Conservation (phyloP, 1,140 invertebrate species). For the Hyposmocoma kahamanoa region DNA sequence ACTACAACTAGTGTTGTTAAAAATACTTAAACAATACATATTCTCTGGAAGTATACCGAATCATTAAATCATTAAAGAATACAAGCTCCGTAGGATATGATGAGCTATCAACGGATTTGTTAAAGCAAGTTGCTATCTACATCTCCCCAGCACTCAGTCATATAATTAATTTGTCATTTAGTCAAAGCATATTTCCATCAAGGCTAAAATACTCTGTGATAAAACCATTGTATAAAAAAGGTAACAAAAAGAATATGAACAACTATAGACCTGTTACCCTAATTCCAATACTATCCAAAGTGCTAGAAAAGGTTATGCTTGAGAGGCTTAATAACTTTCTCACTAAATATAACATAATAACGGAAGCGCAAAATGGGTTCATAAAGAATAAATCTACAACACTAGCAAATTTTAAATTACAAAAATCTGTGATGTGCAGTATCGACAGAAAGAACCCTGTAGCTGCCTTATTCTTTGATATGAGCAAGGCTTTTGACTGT, state of each 20-base stretch:
- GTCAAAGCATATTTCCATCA: not conserved
- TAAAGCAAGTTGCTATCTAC: not conserved
- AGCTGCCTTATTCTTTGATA: not conserved
- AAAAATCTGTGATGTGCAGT: not conserved
- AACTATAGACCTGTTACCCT: not conserved
- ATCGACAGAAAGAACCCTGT: not conserved
- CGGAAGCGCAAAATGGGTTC: not conserved
- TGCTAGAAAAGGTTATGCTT: not conserved
- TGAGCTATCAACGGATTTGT: not conserved
- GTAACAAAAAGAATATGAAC: not conserved
- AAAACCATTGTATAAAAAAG: conserved; percentile 1
- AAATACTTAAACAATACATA: too few species aligned
- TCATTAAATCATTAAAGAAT: not conserved
- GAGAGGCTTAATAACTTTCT: not conserved
- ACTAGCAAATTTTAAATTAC: not conserved
- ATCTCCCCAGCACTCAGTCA: not conserved
- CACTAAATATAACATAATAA: not conserved
- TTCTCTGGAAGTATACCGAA: too few species aligned
- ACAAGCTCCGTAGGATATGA: not conserved
- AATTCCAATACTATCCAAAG: not conserved
- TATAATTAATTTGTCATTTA: conserved; percentile 1
- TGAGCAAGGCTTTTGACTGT: not conserved
- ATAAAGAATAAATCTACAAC: not conserved
- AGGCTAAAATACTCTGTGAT: not conserved
- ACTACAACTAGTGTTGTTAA: too few species aligned